These are phyloP conservation scores for Melanotaenia pygmaea DNA, from an alignment of 2,797 vertebrate genomes.

Conservation along the genomic window DNA sequence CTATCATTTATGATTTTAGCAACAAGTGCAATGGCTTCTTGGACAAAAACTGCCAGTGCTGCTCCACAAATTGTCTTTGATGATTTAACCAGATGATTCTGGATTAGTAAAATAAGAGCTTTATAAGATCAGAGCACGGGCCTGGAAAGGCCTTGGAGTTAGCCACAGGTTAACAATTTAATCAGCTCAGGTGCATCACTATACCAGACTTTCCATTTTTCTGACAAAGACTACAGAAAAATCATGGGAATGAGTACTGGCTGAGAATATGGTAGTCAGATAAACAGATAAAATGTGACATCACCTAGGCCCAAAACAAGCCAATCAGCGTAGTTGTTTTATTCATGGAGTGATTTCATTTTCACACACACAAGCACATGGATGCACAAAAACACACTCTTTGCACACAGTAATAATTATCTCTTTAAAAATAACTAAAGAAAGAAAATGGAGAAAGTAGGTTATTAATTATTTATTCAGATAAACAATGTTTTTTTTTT, in stretches of 20 bases:
- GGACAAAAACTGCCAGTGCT: background rate
- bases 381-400: no score
- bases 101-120: no score
- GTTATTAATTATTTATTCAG: background rate
- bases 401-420: background rate
- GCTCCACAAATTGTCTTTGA: no score
- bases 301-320: background rate
- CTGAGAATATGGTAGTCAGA: background rate
- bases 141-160: no score
- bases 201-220: no score
- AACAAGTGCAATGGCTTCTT: background rate
- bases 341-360: background rate
- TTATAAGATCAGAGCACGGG: no score
- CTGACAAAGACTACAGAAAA: background rate
- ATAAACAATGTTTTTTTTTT: background rate
- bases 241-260: background rate
- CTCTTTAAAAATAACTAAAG: no score
- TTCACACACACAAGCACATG: background rate
- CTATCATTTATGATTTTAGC: background rate
- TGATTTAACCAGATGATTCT: no score
- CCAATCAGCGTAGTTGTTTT: background rate
- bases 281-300: background rate
- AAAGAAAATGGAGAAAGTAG: no score
- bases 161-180: no score
- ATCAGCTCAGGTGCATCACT: no score